These are phyloP conservation scores for Neocrepidodera transversa DNA, from an alignment of 2,888 invertebrate species.

Conservation along the genomic window DNA sequence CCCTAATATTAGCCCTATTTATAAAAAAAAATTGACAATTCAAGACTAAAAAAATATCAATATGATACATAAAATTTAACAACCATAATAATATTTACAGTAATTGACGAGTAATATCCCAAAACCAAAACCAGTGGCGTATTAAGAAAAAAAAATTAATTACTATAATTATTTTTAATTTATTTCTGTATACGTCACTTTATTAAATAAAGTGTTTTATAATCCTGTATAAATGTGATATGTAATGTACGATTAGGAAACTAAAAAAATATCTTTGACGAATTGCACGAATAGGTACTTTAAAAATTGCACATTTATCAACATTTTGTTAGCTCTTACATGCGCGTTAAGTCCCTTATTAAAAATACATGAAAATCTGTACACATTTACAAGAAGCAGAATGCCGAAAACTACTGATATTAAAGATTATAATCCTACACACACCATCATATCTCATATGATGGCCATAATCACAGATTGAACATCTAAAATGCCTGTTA, in stretches of 20 bases:
- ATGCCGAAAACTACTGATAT: conserved; percentile 16
- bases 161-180: not conserved
- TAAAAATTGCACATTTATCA: conserved; percentile 42
- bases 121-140: not conserved
- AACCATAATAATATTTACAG: too few species aligned
- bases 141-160: not conserved
- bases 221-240: not conserved
- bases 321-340: conserved; percentile 14
- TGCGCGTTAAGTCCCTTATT: not conserved
- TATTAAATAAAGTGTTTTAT: not conserved
- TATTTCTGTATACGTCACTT: not conserved
- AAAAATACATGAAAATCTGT: conserved; percentile 26
- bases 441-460: conserved; percentile 57
- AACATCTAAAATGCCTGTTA: conserved; percentile 31
- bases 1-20: too few species aligned
- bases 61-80: too few species aligned
- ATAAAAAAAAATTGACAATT: too few species aligned
- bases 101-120: not conserved
- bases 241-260: conserved; percentile 17
- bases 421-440: conserved; percentile 27
- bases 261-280: conserved; percentile 28
- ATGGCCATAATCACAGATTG: conserved; percentile 55
- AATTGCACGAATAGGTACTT: conserved; percentile 31
- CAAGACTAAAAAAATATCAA: too few species aligned
- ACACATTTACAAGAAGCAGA: conserved; percentile 25